Evolutionary conservation across 2,797 vertebrate genomes (phyloP), one percentile per base, ranked within the genome.

Genomic region (Otus scops): DNA sequence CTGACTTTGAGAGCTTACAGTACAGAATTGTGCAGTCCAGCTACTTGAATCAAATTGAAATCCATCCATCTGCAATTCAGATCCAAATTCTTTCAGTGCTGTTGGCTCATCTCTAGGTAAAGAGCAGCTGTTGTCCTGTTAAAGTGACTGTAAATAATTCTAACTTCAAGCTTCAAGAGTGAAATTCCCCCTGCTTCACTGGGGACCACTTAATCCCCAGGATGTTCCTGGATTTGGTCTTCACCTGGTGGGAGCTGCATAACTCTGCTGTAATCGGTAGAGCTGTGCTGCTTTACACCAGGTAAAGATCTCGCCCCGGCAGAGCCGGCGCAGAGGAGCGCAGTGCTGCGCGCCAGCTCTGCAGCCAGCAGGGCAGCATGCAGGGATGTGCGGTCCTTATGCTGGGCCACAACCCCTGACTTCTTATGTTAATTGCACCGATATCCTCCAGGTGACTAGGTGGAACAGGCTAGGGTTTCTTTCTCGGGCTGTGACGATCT

Each of bases 81-180:
- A 97, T 96, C 96, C 73, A 97, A 96, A 95, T 95, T 91, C 93
- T 96, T 97, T 97, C 88, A 94, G 91, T 95, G 65, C 70, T 94
- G 65, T 94, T 97, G 96, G 95, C 91, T 96, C 93, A 94, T 96
- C 82, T 94, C 74, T 95, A 86, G 85, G 82, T 94, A 92, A 95
- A 90, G 94, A 97, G 81, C 95, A 97, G 94, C 95, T 97, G 84
- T 93, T 94, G 87, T 97, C 81, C 93, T 95, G 89, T 95, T 96
- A 93, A 97, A 97, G 81, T 86, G 82, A 96, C 90, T 96, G 74
- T 89, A 97, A 97, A 97, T 94, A 97, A 94, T 97, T 96, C 88
- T 80, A 83, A 93, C 69, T 93, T 96, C 94, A 92, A 82, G 75
- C 85, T 83, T 91, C 81, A 65, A 10, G 76, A 89, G 75, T 34